Evolutionary conservation across 2,113 vertebrate species (phyloP), one percentile per base, ranked within the genome.

Genomic region (Toxotes chatareus): DNA sequence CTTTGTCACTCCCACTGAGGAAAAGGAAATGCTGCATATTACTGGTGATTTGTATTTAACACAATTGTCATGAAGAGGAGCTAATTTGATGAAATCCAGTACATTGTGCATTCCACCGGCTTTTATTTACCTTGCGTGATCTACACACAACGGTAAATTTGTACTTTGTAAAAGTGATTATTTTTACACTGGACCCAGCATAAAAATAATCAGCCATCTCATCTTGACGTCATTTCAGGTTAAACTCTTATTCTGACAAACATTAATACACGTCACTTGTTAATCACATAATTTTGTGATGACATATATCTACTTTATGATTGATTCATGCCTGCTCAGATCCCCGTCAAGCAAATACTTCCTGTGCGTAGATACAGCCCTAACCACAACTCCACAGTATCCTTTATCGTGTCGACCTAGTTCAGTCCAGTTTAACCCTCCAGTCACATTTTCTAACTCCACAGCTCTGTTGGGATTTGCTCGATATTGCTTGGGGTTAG

Each of bases 361-460:
- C 67, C 78, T 88, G 72, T 84, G 60, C 21, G 59, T 73, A 62
- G 14, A 69, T 63, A 17, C 53, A 38, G 23, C 47, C 5, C 31
- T 23, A 79, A 83, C 44, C 53, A 80, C 73, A 79, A 38, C 14
- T 21, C 27, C 0, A 13, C n/a, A 34, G 38, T 40, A 64, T 68
- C n/a, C 16, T 23, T 78, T 6, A 31, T 64, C 3, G 10, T 8
- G 27, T 40, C 10, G 68, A 23, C 5, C 51, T 7, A 3, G 46
- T 70, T 83, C 10, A 59, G 7, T 60, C 11, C 38, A 55, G 49
- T 71, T 63, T 31, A 14, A 74, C 0, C 3, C 14, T n/a, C 0
- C 14, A 38, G 44, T 4, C 19, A 4, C 21, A 16, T 23, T 36
- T 55, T 56, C 0, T 16, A 10, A 51, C 19, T 31, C 42, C 1